Conservation (phyloP, 2,113 vertebrate genomes). For the Daphoenositta chrysoptera region DNA sequence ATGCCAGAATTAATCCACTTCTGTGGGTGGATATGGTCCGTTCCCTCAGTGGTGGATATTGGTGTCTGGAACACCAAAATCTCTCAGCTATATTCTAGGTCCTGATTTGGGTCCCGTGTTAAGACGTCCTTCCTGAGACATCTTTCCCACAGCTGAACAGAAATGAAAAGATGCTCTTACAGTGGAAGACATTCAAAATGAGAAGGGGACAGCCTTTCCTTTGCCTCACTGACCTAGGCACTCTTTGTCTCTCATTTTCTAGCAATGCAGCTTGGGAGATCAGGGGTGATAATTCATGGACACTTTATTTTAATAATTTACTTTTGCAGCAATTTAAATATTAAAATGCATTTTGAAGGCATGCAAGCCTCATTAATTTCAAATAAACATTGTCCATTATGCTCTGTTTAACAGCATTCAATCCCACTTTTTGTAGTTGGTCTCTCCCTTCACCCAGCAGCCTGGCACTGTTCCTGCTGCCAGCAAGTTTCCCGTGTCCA, state of each 20-base stretch:
- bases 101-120: neutral
- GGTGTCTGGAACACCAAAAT: neutral
- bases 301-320: constrained; percentile 7
- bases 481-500: neutral
- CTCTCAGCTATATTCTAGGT: neutral
- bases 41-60: neutral
- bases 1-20: neutral
- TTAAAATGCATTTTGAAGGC: neutral
- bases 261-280: neutral
- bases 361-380: neutral
- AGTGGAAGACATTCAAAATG: neutral
- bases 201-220: neutral
- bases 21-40: neutral
- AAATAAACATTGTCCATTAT: neutral
- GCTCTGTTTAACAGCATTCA: neutral
- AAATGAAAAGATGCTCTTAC: neutral
- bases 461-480: neutral
- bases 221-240: neutral
- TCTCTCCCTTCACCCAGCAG: neutral
- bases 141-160: neutral
- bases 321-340: neutral
- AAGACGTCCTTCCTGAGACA: neutral
- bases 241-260: neutral
- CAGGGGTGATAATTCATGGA: neutral
- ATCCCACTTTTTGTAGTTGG: neutral